Evolutionary conservation across 92 coral and sea anemone species (phyloP), one percentile per base, ranked within the genome.

Genomic region (Heliopora coerulea): DNA sequence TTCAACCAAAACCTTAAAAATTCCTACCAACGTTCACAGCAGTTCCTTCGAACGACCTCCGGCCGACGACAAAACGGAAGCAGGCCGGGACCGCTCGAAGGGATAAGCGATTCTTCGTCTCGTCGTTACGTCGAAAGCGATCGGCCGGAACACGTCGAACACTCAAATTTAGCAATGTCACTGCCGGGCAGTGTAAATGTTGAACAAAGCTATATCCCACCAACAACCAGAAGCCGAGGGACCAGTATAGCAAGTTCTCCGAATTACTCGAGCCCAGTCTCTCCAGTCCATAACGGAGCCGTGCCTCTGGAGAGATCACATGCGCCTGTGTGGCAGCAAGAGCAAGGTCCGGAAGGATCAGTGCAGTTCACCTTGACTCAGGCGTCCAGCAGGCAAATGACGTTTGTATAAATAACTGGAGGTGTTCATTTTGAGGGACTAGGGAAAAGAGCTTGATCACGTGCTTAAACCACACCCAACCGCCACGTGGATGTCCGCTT

Each of bases 271-370:
- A 28, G 30, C 14, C 61, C 61, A 14, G 30, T 56, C 30, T 7
- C 61, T 56, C 61, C 61, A 9, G 30, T 56, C 33, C 77, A 56
- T 30, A 70, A 70, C 49, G 77, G 77, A 18, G 54, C 77, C 25
- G 14, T 54, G 13, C 12, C 48, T 29, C 31, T 70, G 0, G 74
- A 35, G 17, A 7, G 12, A 4, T 3, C 58, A 25, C 75, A 68
- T 54, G 77, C 77, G 56, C 77, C 77, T 24, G 77, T 70, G 40
- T 70, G 77, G 77, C 48, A 70, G 26, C 44, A 70, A n/a, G n/a
- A n/a, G 25, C 62, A 54, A 7, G 77, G 77, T 8, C 64, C 77
- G 11, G 64, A 70, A 29, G 77, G 77, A 34, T 52, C 77, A 14
- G 32, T 26, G 63, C 62, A 70, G 49, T 70, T 49, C 37, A 70